phyloP scores from a whole-genome alignment of 1,140 invertebrate genomes.

The Nylanderia fulva region DNA sequence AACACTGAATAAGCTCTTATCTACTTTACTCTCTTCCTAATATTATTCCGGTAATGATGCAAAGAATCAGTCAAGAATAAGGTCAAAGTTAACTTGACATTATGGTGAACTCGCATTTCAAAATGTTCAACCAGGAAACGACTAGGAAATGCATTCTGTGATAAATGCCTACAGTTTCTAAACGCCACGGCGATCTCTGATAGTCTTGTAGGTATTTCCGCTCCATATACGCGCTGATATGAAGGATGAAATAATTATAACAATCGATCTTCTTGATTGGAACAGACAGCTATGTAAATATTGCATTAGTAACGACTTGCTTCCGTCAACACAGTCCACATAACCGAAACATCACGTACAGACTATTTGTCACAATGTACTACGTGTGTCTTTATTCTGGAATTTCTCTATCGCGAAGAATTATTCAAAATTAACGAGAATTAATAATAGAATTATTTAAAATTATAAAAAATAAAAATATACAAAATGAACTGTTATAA shows the following conservation, averaged over 20 bases:
- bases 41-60: neutral
- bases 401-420: neutral
- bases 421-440: neutral
- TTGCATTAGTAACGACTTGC: constrained; percentile 38
- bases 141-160: constrained; percentile 21
- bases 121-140: neutral
- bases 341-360: neutral
- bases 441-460: no score
- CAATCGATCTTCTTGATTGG: constrained; percentile 65
- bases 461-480: no score
- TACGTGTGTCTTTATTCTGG: neutral
- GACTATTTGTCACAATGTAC: neutral
- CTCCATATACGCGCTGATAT: neutral
- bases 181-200: neutral
- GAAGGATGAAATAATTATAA: constrained; percentile 62
- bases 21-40: neutral
- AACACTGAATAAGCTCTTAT: neutral
- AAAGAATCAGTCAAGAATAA: neutral
- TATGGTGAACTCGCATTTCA: neutral
- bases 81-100: neutral
- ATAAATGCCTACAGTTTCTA: neutral
- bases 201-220: constrained; percentile 18
- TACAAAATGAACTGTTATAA: no score
- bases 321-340: neutral
- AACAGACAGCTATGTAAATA: constrained; percentile 64